These are phyloP conservation scores for Phymorhynchus buccinoides DNA, from an alignment of 1,140 invertebrate species.

Conservation along the genomic window DNA sequence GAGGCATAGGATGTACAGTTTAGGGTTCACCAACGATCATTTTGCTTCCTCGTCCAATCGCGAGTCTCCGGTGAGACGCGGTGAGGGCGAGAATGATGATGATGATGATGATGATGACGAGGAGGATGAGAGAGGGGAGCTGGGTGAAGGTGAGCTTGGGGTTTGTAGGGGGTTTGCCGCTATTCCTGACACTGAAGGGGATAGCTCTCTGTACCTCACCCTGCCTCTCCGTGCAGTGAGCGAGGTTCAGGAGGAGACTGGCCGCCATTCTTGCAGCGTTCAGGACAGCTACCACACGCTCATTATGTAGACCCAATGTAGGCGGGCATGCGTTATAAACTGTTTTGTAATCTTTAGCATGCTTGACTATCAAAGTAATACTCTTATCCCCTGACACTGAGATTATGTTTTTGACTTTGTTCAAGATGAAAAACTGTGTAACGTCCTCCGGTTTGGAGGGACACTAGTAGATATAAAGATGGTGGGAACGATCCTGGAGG, in stretches of 20 bases:
- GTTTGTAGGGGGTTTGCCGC: background rate
- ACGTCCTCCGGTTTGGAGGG: too few species aligned
- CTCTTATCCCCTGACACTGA: too few species aligned
- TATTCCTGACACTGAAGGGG: background rate
- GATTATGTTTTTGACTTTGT: too few species aligned
- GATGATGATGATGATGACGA: background rate
- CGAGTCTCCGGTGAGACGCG: background rate
- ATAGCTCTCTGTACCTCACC: background rate
- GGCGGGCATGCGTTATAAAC: background rate
- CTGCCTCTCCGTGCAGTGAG: background rate
- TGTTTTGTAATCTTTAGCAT: background rate
- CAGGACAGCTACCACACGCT: conserved; percentile 44
- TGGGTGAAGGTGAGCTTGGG: background rate
- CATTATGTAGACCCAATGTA: conserved; percentile 36
- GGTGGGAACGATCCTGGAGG: background rate
- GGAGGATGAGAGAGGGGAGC: too few species aligned
- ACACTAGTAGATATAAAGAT: background rate
- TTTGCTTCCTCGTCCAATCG: conserved; percentile 36
- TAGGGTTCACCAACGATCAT: conserved; percentile 46
- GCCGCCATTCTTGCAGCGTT: background rate
- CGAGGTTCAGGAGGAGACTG: background rate
- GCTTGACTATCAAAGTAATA: too few species aligned
- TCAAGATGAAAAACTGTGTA: too few species aligned
- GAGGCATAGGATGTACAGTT: conserved; percentile 11
- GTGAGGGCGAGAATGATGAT: background rate